Conservation (phyloP, 2,797 vertebrate genomes). For the Neomorphus geoffroyi region DNA sequence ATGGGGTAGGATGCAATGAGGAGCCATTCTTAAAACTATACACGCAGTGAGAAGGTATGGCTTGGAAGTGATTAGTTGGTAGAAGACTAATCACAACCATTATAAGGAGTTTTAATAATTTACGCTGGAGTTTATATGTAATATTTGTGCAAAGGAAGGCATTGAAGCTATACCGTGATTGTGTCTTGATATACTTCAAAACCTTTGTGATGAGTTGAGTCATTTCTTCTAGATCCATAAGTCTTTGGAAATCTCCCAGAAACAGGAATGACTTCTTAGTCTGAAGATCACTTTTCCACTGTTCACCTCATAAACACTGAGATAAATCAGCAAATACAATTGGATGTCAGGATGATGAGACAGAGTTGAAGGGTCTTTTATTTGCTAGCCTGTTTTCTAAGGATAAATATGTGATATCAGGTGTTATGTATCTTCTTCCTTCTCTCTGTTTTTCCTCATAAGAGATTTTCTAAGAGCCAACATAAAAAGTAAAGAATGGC, state of each 20-base stretch:
- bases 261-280: background rate
- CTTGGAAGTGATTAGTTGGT: slow-evolving; percentile 27
- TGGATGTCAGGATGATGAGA: background rate
- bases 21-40: slow-evolving; percentile 5
- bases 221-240: background rate
- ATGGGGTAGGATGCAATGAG: background rate
- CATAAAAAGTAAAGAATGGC: background rate
- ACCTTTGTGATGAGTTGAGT: background rate
- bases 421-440: background rate
- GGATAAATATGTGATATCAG: background rate
- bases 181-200: background rate
- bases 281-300: background rate
- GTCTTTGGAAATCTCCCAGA: background rate
- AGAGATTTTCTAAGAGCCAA: background rate
- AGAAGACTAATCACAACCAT: slow-evolving; percentile 46
- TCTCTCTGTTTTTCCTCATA: background rate
- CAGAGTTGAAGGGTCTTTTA: background rate
- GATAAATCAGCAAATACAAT: background rate
- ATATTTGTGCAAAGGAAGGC: slow-evolving; percentile 33
- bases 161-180: background rate
- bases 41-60: background rate
- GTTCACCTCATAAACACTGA: background rate
- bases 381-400: background rate
- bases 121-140: slow-evolving; percentile 44
- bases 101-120: slow-evolving; percentile 54